Evolutionary conservation across 2,113 vertebrate species (phyloP).

Genomic region (Cyanoramphus novaezelandiae): DNA sequence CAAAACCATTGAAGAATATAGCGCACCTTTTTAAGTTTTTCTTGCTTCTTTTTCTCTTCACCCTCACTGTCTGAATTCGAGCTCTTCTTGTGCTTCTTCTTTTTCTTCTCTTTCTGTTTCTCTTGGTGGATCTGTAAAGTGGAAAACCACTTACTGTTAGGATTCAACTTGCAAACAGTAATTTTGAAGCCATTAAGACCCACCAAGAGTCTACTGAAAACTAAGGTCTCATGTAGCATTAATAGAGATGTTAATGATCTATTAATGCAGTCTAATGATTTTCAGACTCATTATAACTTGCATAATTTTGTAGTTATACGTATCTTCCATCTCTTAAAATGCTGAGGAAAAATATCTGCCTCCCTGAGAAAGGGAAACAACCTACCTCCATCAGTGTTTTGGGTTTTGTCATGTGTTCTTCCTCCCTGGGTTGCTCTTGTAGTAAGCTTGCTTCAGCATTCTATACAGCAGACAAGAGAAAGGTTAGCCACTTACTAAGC

Average conservation of each 20-base stretch:
- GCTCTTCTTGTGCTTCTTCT: constrained; percentile 88
- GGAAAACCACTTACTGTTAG: neutral
- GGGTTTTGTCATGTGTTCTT: constrained; percentile 72
- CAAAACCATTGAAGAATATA: neutral
- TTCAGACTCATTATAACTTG: neutral
- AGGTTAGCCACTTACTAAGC: neutral
- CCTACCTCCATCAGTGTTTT: constrained; percentile 90
- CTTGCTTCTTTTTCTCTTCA: constrained; percentile 91
- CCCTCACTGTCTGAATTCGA: constrained; percentile 86
- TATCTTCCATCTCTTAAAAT: neutral
- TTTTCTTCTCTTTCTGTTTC: constrained; percentile 92
- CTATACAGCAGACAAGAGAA: constrained; percentile 25
- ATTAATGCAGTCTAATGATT: neutral
- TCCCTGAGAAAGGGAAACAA: neutral
- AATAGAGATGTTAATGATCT: neutral
- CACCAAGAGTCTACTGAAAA: neutral
- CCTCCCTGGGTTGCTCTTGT: constrained; percentile 75
- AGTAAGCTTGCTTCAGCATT: constrained; percentile 69
- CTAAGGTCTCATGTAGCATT: neutral
- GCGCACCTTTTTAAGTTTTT: constrained; percentile 91
- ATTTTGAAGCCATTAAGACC: neutral
- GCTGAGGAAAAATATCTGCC: neutral
- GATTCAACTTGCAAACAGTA: neutral
- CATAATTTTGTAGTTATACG: neutral
- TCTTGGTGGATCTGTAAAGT: constrained; percentile 88